phyloP scores from a whole-genome alignment of 2,888 invertebrate genomes.

The Fabriciana adippe region DNA sequence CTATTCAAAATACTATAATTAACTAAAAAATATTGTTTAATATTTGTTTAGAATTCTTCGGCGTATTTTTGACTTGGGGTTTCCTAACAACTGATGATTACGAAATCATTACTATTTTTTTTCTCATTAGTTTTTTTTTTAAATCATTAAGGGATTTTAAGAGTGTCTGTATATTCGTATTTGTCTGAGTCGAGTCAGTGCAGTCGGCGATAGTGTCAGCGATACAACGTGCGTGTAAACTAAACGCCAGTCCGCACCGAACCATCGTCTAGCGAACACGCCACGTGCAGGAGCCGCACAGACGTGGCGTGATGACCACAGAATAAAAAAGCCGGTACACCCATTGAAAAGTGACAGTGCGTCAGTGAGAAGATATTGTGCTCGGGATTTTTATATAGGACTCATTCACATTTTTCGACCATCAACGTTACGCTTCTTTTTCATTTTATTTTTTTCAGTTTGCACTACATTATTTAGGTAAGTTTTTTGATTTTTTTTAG shows the following conservation, averaged over 20 bases:
- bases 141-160: neutral
- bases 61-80: neutral
- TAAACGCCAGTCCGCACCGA: slow-evolving; percentile 65
- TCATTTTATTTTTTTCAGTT: slow-evolving; percentile 38
- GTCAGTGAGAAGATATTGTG: slow-evolving; percentile 69
- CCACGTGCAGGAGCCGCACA: slow-evolving; percentile 52
- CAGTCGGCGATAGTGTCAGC: slow-evolving; percentile 43
- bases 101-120: neutral
- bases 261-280: slow-evolving; percentile 63
- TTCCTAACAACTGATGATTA: neutral
- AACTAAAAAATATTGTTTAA: neutral
- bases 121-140: neutral
- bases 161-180: slow-evolving; percentile 11
- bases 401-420: slow-evolving; percentile 54
- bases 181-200: slow-evolving; percentile 50
- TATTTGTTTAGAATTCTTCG: neutral
- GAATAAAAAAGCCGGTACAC: slow-evolving; percentile 59
- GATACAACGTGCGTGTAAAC: slow-evolving; percentile 39
- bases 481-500: slow-evolving; percentile 32
- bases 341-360: slow-evolving; percentile 71
- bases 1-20: slow-evolving; percentile 1
- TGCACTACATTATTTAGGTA: slow-evolving; percentile 57
- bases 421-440: slow-evolving; percentile 41
- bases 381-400: slow-evolving; percentile 55
- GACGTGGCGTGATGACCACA: slow-evolving; percentile 58